Evolutionary conservation across 2,113 vertebrate genomes (phyloP).

Genomic region (Fregata magnificens): DNA sequence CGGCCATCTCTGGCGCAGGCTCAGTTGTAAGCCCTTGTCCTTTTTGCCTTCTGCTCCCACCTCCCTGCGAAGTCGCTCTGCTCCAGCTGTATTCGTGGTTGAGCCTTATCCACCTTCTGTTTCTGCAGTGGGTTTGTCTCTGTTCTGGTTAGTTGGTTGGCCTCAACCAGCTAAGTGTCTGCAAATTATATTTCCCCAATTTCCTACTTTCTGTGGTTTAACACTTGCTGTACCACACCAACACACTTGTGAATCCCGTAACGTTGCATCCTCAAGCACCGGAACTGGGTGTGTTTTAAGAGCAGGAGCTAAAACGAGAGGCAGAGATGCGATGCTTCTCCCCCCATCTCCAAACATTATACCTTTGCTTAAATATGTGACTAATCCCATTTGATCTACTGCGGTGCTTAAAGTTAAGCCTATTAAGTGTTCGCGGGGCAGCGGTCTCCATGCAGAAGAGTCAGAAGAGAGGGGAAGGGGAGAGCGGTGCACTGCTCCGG

Average conservation of each 20-base stretch:
- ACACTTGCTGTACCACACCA: rapidly evolving
- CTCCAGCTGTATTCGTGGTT: rapidly evolving
- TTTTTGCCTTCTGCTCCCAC: not conserved
- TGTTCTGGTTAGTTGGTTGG: not conserved
- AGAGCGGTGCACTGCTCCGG: rapidly evolving
- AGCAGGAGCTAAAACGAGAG: not conserved
- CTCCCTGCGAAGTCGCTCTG: not conserved
- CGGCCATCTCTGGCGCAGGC: not conserved
- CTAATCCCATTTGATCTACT: not conserved
- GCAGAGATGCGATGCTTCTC: not conserved
- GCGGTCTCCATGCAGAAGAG: not conserved
- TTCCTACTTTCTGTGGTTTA: not conserved
- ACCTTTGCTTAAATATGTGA: not conserved
- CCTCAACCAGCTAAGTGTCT: not conserved
- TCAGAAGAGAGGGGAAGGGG: not conserved
- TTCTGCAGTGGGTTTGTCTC: not conserved
- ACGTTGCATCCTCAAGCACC: not conserved
- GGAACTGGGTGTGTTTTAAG: not conserved
- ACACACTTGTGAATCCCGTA: rapidly evolving
- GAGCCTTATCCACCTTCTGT: not conserved
- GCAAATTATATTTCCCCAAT: not conserved
- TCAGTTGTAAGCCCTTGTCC: not conserved
- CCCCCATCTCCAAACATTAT: not conserved
- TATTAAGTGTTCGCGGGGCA: not conserved
- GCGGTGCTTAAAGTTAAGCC: not conserved